Conservation (phyloP, 2,797 vertebrate species). For the Pempheris klunzingeri region DNA sequence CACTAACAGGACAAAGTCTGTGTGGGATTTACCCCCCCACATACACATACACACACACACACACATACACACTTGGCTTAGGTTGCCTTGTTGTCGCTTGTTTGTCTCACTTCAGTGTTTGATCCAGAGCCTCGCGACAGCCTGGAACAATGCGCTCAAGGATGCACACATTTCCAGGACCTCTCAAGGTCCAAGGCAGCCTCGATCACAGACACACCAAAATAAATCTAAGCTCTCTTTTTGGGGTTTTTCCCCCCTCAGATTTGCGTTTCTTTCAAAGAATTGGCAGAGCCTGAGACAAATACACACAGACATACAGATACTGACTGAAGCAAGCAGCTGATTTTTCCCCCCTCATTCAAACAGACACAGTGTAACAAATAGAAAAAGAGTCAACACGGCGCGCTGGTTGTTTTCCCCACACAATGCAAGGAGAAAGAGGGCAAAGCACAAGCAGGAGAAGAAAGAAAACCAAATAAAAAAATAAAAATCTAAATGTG, state of each 20-base stretch:
- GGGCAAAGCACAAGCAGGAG: not conserved
- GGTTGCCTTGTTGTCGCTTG: conserved; percentile 68
- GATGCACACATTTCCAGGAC: conserved; percentile 55
- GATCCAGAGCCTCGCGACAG: conserved; percentile 62
- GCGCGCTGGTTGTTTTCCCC: conserved; percentile 12
- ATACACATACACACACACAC: too few relatives aligned
- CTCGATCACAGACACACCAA: not conserved
- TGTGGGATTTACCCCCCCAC: conserved; percentile 27
- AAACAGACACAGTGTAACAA: conserved; percentile 37
- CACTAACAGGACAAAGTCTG: conserved; percentile 52
- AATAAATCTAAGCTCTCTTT: not conserved
- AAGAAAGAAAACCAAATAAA: too few relatives aligned
- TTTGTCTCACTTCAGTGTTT: conserved; percentile 79
- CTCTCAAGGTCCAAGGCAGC: conserved; percentile 16
- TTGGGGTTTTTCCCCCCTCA: not conserved
- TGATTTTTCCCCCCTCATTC: conserved; percentile 34
- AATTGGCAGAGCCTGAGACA: conserved; percentile 33
- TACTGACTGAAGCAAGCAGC: conserved; percentile 35
- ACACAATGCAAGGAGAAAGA: conserved; percentile 7
- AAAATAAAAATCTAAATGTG: conserved; percentile 27
- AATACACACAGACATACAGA: conserved; percentile 17
- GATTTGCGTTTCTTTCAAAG: conserved; percentile 38
- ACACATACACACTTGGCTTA: conserved; percentile 48
- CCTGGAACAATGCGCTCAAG: conserved; percentile 77
- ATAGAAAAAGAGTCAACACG: too few relatives aligned